Conservation (phyloP, 2,797 vertebrate genomes). For the Manis pentadactyla region DNA sequence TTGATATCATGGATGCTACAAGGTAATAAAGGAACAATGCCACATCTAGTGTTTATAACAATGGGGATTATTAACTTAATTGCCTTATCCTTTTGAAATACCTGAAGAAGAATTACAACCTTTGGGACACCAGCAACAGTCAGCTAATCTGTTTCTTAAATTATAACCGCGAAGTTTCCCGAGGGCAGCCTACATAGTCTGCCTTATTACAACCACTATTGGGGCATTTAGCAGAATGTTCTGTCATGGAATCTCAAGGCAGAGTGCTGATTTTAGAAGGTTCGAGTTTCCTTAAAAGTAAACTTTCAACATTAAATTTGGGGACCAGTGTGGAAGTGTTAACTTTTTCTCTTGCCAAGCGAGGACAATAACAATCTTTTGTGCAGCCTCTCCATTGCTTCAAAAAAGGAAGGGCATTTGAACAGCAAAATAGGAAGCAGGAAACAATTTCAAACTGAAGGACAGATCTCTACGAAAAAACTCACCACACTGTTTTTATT, state of each 20-base stretch:
- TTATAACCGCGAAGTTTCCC: slow-evolving; percentile 12
- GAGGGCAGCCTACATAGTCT: background rate
- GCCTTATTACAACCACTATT: background rate
- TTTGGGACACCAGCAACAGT: slow-evolving; percentile 60
- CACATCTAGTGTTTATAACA: slow-evolving; percentile 79
- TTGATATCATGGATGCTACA: slow-evolving; percentile 78
- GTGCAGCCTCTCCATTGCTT: background rate
- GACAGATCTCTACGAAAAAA: slow-evolving; percentile 1
- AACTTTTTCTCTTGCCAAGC: slow-evolving; percentile 34
- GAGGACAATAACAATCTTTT: background rate
- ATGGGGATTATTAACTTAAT: slow-evolving; percentile 81
- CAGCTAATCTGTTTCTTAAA: slow-evolving; percentile 75
- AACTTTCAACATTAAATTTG: slow-evolving; percentile 40
- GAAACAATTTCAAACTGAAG: slow-evolving; percentile 6
- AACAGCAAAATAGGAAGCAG: background rate
- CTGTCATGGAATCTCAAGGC: background rate
- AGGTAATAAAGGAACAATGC: slow-evolving; percentile 78
- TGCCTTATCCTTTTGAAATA: slow-evolving; percentile 80
- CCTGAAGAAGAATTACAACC: slow-evolving; percentile 78
- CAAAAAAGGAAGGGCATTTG: slow-evolving; percentile 16
- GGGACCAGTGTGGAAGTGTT: background rate
- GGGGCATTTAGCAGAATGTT: background rate
- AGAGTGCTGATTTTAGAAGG: background rate
- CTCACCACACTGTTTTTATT: background rate
- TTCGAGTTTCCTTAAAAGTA: slow-evolving; percentile 37